Evolutionary conservation across 2,888 invertebrate species (phyloP).

Genomic region (Coecobrya sp.): DNA sequence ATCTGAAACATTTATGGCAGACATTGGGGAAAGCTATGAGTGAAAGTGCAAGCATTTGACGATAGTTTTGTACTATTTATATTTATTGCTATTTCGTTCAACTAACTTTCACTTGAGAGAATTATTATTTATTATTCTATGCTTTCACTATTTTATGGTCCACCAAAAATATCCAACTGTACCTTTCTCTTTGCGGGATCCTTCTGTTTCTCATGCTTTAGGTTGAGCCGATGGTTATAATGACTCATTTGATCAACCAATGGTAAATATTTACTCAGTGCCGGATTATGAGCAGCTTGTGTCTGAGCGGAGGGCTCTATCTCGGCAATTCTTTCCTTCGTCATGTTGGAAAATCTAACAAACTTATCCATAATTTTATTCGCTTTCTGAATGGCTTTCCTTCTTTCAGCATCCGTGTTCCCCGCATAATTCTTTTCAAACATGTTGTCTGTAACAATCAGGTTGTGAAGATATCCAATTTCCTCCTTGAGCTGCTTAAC

Average conservation of each 20-base stretch:
- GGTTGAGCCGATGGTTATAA: constrained; percentile 71
- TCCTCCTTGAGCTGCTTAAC: constrained; percentile 32
- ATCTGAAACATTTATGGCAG: too few relatives aligned
- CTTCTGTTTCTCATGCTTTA: constrained; percentile 59
- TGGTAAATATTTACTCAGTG: constrained; percentile 60
- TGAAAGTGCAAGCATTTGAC: too few relatives aligned
- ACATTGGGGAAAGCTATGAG: too few relatives aligned
- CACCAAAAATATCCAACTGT: constrained; percentile 60
- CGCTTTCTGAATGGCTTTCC: not conserved
- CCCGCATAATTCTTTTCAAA: not conserved
- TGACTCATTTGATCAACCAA: constrained; percentile 63
- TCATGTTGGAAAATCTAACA: constrained; percentile 22
- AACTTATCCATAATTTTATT: constrained; percentile 29
- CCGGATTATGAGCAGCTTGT: constrained; percentile 6
- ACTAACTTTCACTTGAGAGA: too few relatives aligned
- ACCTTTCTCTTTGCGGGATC: constrained; percentile 30
- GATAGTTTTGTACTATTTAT: too few relatives aligned
- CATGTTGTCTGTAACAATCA: not conserved
- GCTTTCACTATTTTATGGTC: not conserved
- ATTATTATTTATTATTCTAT: too few relatives aligned
- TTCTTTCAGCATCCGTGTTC: constrained; percentile 11
- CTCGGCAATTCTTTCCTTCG: constrained; percentile 68
- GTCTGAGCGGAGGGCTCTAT: constrained; percentile 48
- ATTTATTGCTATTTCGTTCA: too few relatives aligned
- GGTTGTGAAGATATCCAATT: not conserved